phyloP scores from a whole-genome alignment of 2,797 vertebrate species.

The Nyctalus aviator region DNA sequence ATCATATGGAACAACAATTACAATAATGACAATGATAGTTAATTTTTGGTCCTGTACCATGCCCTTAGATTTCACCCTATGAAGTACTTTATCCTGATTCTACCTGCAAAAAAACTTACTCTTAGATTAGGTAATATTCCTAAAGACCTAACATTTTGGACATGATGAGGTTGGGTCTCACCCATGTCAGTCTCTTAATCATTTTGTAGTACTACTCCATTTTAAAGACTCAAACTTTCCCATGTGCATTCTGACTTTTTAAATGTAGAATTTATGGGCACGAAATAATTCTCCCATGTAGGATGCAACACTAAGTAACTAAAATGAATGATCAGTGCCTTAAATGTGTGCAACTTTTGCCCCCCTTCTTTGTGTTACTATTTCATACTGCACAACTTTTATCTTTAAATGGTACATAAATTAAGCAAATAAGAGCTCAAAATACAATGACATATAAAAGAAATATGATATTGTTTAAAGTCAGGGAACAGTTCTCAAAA shows the following conservation, averaged over 20 bases:
- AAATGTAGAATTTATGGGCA: not conserved
- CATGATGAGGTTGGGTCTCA: not conserved
- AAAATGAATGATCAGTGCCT: not conserved
- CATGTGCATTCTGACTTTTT: not conserved
- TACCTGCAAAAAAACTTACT: not conserved
- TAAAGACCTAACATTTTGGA: not conserved
- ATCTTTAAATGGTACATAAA: not conserved
- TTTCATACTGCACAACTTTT: not conserved
- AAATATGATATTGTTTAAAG: not conserved
- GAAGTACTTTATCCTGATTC: not conserved
- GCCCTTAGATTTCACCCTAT: not conserved
- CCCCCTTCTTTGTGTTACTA: not conserved
- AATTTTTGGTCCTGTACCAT: not conserved
- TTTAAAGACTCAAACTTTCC: not conserved
- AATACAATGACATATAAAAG: not conserved
- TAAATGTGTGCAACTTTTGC: not conserved
- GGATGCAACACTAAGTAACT: slow-evolving; percentile 24
- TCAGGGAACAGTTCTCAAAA: not conserved
- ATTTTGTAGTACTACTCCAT: not conserved
- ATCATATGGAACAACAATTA: not conserved
- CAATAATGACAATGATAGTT: not conserved
- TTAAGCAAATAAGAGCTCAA: not conserved
- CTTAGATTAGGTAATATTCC: not conserved
- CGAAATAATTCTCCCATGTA: not conserved
- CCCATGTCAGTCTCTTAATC: not conserved